These are phyloP conservation scores for Brachionus rubens DNA, from an alignment of 1,140 invertebrate species.

Conservation along the genomic window DNA sequence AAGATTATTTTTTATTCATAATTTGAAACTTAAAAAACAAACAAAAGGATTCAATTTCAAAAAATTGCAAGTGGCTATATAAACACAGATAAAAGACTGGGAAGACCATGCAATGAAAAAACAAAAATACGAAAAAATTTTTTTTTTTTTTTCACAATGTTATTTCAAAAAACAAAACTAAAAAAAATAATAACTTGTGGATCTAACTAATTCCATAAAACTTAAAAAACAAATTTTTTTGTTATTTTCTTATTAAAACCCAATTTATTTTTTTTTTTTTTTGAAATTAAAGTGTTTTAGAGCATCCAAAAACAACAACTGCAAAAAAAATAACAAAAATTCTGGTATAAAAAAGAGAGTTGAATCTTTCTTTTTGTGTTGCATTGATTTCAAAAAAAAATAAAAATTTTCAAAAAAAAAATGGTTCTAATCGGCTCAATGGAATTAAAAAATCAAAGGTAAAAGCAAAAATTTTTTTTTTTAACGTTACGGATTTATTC, in stretches of 20 bases:
- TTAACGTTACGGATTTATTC: not conserved
- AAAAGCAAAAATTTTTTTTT: too few relatives aligned
- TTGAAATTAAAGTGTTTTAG: conserved; percentile 38
- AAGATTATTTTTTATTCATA: too few relatives aligned
- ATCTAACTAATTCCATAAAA: conserved; percentile 42
- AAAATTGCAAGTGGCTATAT: not conserved
- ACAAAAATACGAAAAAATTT: too few relatives aligned
- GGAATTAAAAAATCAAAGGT: too few relatives aligned
- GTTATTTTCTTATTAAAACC: conserved; percentile 34
- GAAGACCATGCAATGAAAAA: not conserved
- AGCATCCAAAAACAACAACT: conserved; percentile 36
- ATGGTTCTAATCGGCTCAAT: too few relatives aligned
- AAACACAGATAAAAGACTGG: not conserved
- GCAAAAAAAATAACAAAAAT: not conserved
- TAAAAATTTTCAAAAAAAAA: too few relatives aligned
- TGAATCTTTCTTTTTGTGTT: too few relatives aligned
- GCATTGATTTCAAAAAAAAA: too few relatives aligned
- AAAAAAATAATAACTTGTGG: conserved; percentile 35
- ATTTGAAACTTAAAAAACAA: conserved; percentile 3
- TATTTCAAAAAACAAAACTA: not conserved
- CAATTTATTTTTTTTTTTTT: conserved; percentile 29
- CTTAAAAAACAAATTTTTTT: conserved; percentile 36
- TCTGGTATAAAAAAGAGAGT: conserved; percentile 20
- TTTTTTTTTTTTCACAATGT: not conserved
- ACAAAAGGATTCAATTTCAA: not conserved